Conservation (phyloP, 2,113 vertebrate genomes). For the Leptobrachium leishanense region DNA sequence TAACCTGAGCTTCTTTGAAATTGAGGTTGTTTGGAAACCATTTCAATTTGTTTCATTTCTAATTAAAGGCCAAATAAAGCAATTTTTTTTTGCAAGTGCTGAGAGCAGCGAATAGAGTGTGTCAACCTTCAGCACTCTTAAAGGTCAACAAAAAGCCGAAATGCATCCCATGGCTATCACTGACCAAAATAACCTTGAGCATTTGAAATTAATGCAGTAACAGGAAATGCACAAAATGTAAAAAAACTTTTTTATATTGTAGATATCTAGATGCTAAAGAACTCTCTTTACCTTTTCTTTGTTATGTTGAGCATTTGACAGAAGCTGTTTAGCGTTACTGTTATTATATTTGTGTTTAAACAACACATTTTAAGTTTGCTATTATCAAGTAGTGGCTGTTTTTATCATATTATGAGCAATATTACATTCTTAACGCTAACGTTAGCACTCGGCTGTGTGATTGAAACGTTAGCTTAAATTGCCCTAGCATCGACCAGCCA, state of each 20-base stretch:
- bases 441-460: too few species aligned
- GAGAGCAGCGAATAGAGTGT: conserved; percentile 55
- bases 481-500: too few species aligned
- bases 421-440: too few species aligned
- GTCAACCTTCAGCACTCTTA: conserved; percentile 58
- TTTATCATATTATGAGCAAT: too few species aligned
- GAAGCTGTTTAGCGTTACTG: too few species aligned
- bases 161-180: conserved; percentile 59
- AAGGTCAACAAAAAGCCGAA: conserved; percentile 52
- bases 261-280: too few species aligned
- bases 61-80: conserved; percentile 68
- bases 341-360: too few species aligned
- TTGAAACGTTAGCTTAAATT: too few species aligned
- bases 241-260: neutral
- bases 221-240: neutral
- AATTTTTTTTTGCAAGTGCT: conserved; percentile 58
- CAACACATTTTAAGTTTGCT: too few species aligned
- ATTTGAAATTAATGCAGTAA: conserved; percentile 1
- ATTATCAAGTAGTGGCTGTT: too few species aligned
- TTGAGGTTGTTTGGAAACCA: conserved; percentile 61
- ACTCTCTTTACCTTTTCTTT: too few species aligned
- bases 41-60: conserved; percentile 71
- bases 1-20: conserved; percentile 71
- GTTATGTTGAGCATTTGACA: too few species aligned
- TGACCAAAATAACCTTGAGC: conserved; percentile 60